Base-by-base conservation (phyloP, 2,113 vertebrate genomes). In the Brachyistius frenatus region DNA sequence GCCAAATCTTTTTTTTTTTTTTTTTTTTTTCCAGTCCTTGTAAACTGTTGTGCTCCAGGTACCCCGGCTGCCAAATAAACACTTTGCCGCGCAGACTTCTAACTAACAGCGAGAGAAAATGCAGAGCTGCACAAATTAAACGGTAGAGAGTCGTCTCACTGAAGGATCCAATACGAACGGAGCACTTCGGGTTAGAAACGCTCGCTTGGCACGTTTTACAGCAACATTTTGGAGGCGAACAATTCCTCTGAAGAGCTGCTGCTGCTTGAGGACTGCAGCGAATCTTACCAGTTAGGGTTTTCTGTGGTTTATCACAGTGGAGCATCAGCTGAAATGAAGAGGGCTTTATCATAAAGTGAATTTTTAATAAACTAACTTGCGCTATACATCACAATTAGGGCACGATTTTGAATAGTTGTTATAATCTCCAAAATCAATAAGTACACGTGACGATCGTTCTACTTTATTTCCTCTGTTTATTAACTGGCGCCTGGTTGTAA, bases 1-100 rank as follows among this genome's bases (percentile, higher is more conserved):
- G 72, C 65, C 60, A 80, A 68, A 84, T 66, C 65, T 41, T 32
- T 66, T 72, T 55, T 78, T 70, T 50, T 41, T 76, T 76, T 77
- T 73, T 50, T n/a, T 1, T 46, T 6, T 6, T 11, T 46, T 4
- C 44, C 44, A 23, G 23, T 23, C 23, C 23, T 23, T 23, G 23
- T 23, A 23, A 23, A 23, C 23, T 23, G 23, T 23, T 23, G 23
- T 23, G 23, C 23, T 23, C 23, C 23, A 23, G 23, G 23, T 23
- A 23, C 23, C 23, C 23, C 23, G 41, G 33, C 15, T 36, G 36
- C 54, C 46, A 44, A 41, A 52, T 37, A 65, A 75, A 63, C 1
- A 7, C 23, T 44, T 30, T 16, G 47, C 9, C 37, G 68, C 56
- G 36, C 58, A 54, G 23, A 54, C 52, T 30, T 9, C 23, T 31